These are phyloP conservation scores for Zaprionus gabonicus DNA, from an alignment of 1,140 invertebrate species.

Conservation along the genomic window DNA sequence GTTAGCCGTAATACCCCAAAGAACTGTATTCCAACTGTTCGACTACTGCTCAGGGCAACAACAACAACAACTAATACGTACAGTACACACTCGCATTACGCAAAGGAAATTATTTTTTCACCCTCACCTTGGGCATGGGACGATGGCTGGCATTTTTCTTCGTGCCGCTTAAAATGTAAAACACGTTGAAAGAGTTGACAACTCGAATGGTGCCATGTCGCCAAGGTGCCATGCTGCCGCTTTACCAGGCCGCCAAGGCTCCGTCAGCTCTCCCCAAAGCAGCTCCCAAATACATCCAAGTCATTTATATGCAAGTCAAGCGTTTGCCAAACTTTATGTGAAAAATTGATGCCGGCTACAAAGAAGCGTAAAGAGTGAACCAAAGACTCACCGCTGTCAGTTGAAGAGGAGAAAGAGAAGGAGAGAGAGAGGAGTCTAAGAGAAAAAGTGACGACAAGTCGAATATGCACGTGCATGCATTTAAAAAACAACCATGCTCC, in stretches of 20 bases:
- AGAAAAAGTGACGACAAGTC: constrained; percentile 43
- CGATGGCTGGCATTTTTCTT: constrained; percentile 39
- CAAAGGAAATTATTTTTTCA: constrained; percentile 76
- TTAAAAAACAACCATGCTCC: constrained; percentile 69
- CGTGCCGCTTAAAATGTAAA: constrained; percentile 69
- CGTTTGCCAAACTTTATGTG: constrained; percentile 81
- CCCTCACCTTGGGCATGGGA: constrained; percentile 29
- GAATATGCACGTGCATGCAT: constrained; percentile 74
- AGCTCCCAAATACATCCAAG: constrained; percentile 54
- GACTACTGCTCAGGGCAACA: background rate
- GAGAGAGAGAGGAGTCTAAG: background rate
- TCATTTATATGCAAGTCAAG: constrained; percentile 83
- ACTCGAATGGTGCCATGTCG: constrained; percentile 59
- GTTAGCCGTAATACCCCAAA: background rate
- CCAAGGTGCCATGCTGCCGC: constrained; percentile 18
- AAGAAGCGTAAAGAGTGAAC: constrained; percentile 31
- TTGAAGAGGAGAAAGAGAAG: background rate
- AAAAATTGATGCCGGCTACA: constrained; percentile 75
- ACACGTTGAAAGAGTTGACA: constrained; percentile 82
- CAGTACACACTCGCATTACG: constrained; percentile 58
- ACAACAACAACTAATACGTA: constrained; percentile 41
- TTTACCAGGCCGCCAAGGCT: constrained; percentile 22
- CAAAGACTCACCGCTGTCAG: constrained; percentile 8
- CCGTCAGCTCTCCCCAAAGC: constrained; percentile 41
- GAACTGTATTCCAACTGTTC: background rate